Base-by-base conservation (phyloP, 1,140 invertebrate species). In the Brachystomella parvula region DNA sequence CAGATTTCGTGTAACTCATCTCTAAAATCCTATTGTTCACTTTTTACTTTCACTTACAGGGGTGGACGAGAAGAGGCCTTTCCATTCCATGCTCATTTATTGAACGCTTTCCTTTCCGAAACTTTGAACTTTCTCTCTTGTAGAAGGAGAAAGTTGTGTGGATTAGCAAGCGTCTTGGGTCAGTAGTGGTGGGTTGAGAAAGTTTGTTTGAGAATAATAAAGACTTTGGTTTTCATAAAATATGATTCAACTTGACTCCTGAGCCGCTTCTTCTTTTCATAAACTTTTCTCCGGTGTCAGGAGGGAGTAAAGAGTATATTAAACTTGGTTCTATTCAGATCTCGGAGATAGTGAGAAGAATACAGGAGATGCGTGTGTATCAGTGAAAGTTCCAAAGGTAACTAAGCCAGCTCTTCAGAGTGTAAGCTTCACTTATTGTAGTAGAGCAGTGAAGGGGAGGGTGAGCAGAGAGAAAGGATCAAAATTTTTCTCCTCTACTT, bases 181-280 rank as follows among this genome's bases (percentile, higher is more conserved):
- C n/a, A 53, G 12, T 17, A 53, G 49, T 12, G 49, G 35, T 39
- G 6, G 35, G 35, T 39, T 39, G 19, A 39, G 35, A 53, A 53
- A 53, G 49, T 53, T 53, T 53, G 9, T 12, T 6, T 6, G 12
- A 24, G 49, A 53, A 53, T 15, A 53, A 53, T 53, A 53, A 53
- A 6, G 49, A 53, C 12, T 17, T 24, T 53, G 49, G 49, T 53
- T 53, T 53, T 53, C 49, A 53, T 53, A 53, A 53, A 53, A 53
- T 53, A 53, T 53, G 49, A 53, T 53, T 53, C 49, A 53, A 53
- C 12, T 53, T 53, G 49, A 53, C 49, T 53, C 24, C 49, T 53
- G 49, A 39, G 35, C 35, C 49, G 24, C 49, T 24, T 53, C 24
- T 24, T 24, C 49, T 26, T 53, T 53, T 53, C 49, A 53, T 53